A percentile compares a stretch with the other conserved stretches of the same genome.
phyloP scores from a whole-genome alignment of 2,888 invertebrate species.

The Ophioninae sp. region DNA sequence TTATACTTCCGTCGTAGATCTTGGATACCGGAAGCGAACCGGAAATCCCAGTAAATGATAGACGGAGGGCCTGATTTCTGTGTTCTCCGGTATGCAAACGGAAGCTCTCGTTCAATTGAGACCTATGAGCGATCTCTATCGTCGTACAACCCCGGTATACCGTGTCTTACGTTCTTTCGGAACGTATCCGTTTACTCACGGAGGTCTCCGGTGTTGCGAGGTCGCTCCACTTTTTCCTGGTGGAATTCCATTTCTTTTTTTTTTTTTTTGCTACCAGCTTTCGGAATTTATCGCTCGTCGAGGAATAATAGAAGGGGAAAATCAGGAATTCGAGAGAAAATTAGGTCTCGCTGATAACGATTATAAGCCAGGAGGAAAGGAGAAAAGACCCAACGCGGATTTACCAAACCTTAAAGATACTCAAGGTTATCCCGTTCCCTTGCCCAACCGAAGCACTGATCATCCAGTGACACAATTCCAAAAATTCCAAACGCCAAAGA shows the following conservation, averaged over 20 bases:
- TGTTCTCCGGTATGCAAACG: not conserved
- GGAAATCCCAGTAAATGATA: not conserved
- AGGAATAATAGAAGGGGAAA: no score
- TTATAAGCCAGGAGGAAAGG: no score
- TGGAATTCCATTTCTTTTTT: not conserved
- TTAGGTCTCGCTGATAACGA: no score
- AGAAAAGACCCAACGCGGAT: no score
- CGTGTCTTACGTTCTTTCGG: not conserved
- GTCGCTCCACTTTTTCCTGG: not conserved
- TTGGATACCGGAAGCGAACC: not conserved
- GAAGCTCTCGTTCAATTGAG: not conserved
- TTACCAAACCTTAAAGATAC: no score
- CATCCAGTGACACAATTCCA: no score
- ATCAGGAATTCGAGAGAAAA: no score
- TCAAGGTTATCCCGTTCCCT: no score
- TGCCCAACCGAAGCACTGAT: no score
- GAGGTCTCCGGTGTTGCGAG: not conserved
- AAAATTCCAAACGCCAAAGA: no score
- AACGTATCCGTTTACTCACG: not conserved
- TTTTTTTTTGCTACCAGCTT: not conserved
- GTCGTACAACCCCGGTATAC: not conserved
- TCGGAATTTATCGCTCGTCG: not conserved
- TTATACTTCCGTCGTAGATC: slow-evolving; percentile 38
- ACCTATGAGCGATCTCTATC: not conserved
- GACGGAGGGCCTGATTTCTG: slow-evolving; percentile 2